Evolutionary conservation across 2,888 invertebrate species (phyloP).

Genomic region (Oscheius sp.): DNA sequence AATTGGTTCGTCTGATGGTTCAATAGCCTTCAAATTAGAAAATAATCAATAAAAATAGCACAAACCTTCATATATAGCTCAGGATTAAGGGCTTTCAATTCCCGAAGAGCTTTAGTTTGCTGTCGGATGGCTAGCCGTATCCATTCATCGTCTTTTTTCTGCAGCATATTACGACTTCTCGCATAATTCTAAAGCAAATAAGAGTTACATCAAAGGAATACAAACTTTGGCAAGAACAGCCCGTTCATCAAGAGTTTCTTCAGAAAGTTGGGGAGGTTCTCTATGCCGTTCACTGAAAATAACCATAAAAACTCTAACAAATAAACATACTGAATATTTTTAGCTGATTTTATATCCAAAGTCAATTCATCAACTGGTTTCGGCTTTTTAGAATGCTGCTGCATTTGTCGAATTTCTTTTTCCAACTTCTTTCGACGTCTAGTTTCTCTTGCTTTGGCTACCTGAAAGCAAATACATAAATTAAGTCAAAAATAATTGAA

Average conservation of each 20-base stretch:
- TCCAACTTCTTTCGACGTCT: conserved; percentile 86
- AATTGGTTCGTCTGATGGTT: conserved; percentile 82
- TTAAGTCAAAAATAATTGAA: too few relatives aligned
- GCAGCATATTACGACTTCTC: conserved; percentile 47
- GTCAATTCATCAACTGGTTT: conserved; percentile 92
- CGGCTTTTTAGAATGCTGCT: conserved; percentile 84
- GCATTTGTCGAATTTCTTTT: conserved; percentile 82
- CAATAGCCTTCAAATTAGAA: conserved; percentile 65
- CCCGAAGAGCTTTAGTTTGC: conserved; percentile 85
- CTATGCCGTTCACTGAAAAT: conserved; percentile 71
- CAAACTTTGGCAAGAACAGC: conserved; percentile 56
- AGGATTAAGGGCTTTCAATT: conserved; percentile 84
- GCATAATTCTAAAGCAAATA: conserved; percentile 51
- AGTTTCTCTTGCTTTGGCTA: conserved; percentile 85
- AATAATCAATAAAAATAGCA: not conserved
- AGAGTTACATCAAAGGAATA: not conserved
- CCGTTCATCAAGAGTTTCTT: conserved; percentile 78
- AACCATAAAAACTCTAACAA: not conserved
- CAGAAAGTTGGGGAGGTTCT: conserved; percentile 71
- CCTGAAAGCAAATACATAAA: conserved; percentile 62
- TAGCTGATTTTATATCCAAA: conserved; percentile 66
- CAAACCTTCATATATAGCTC: conserved; percentile 86
- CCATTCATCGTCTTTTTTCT: conserved; percentile 78
- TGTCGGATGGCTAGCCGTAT: conserved; percentile 81
- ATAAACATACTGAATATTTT: conserved; percentile 62